Evolutionary conservation across 1,140 invertebrate species (phyloP).

Genomic region (Bathynomus jamesi): DNA sequence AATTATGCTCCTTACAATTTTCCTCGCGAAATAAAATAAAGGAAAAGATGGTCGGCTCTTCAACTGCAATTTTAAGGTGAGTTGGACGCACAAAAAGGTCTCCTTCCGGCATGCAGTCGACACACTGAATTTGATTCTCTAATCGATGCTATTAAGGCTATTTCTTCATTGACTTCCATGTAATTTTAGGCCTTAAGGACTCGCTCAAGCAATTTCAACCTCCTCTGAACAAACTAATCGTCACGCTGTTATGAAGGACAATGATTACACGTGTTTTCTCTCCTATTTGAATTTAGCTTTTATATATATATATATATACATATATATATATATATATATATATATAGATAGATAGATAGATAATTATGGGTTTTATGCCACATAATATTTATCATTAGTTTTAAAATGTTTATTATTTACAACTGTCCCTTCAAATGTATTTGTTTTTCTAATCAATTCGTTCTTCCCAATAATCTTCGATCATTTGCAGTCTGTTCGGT

Average conservation of each 20-base stretch:
- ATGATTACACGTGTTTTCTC: no score
- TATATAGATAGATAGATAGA: background rate
- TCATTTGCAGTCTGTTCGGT: no score
- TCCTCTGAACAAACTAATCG: background rate
- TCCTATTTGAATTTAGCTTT: background rate
- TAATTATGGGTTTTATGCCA: no score
- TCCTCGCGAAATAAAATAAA: background rate
- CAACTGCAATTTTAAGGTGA: background rate
- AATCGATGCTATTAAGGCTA: background rate
- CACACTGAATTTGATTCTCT: background rate
- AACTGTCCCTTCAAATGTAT: no score
- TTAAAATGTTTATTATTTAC: no score
- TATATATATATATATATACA: background rate
- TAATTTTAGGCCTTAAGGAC: background rate
- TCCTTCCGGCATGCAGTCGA: background rate
- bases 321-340: background rate
- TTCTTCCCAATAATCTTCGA: no score
- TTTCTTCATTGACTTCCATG: background rate
- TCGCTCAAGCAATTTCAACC: background rate
- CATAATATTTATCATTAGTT: no score
- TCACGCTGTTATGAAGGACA: background rate
- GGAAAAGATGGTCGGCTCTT: background rate
- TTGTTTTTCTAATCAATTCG: no score
- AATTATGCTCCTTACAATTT: background rate
- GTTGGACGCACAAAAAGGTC: background rate